These are phyloP conservation scores for Hemicentrotus pulcherrimus DNA, from an alignment of 35 echinoderm and acorn worm species.

Conservation along the genomic window DNA sequence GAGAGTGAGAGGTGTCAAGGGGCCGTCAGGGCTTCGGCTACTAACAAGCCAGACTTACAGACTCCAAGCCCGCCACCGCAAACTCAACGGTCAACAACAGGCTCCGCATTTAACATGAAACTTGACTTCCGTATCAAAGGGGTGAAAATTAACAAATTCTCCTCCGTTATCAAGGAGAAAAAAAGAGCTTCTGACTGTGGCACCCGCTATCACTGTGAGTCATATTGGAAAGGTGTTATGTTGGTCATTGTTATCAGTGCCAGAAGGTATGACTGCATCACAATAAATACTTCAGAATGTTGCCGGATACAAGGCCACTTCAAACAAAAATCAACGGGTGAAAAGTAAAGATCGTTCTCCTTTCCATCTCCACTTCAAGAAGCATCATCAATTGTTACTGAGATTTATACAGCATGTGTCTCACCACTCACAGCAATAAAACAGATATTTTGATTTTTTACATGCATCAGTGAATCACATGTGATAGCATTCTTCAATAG, in stretches of 20 bases:
- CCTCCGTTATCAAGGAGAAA: not conserved
- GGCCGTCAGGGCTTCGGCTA: not conserved
- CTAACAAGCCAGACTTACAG: conserved; percentile 16
- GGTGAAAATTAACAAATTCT: conserved; percentile 26
- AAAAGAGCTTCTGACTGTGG: not conserved
- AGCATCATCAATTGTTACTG: too few relatives aligned
- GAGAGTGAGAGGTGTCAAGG: not conserved
- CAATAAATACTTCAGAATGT: not conserved
- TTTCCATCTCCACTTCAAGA: too few relatives aligned
- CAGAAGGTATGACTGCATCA: not conserved
- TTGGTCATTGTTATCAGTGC: not conserved
- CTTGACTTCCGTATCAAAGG: conserved; percentile 21
- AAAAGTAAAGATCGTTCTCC: too few relatives aligned
- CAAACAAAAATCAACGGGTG: not conserved
- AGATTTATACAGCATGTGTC: not conserved
- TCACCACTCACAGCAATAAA: not conserved
- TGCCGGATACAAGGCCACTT: not conserved
- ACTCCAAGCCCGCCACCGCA: conserved; percentile 28
- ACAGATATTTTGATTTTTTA: not conserved
- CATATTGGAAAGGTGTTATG: not conserved
- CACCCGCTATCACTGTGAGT: not conserved
- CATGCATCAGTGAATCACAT: not conserved
- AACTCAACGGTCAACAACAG: conserved; percentile 22
- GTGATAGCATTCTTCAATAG: not conserved
- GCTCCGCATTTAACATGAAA: not conserved